Evolutionary conservation across 2,888 invertebrate species (phyloP).

Genomic region (Myopa testacea): DNA sequence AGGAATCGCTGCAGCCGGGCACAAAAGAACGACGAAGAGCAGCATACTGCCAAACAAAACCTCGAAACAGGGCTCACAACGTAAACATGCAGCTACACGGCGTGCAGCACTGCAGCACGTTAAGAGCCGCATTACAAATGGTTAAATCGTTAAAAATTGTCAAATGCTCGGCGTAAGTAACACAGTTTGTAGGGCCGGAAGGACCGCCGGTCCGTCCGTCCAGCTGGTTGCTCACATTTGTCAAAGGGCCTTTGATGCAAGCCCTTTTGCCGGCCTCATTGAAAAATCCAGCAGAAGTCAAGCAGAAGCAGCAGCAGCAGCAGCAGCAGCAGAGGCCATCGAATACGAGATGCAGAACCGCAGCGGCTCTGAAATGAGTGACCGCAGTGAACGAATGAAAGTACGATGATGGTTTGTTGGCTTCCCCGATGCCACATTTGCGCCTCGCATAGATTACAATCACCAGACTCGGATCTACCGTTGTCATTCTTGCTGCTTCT

Average conservation of each 20-base stretch:
- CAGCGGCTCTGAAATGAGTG: too few species aligned
- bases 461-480: conserved; percentile 9
- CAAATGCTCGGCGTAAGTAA: not conserved
- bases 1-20: conserved; percentile 14
- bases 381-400: too few species aligned
- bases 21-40: not conserved
- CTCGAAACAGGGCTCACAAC: conserved; percentile 12
- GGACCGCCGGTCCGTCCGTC: not conserved
- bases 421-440: not conserved
- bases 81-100: conserved; percentile 8
- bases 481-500: conserved; percentile 32
- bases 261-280: conserved; percentile 18
- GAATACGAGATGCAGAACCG: not conserved
- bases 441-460: conserved; percentile 27
- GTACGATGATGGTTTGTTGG: not conserved
- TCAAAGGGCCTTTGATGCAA: conserved; percentile 21
- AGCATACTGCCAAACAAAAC: conserved; percentile 23
- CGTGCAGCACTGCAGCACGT: conserved; percentile 14
- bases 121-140: conserved; percentile 27
- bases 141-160: conserved; percentile 28
- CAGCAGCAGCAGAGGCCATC: not conserved
- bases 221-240: not conserved
- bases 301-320: not conserved
- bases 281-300: conserved; percentile 11
- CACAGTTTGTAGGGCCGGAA: not conserved